Evolutionary conservation across 2,888 invertebrate species (phyloP).

Genomic region (Salpingus planirostris): DNA sequence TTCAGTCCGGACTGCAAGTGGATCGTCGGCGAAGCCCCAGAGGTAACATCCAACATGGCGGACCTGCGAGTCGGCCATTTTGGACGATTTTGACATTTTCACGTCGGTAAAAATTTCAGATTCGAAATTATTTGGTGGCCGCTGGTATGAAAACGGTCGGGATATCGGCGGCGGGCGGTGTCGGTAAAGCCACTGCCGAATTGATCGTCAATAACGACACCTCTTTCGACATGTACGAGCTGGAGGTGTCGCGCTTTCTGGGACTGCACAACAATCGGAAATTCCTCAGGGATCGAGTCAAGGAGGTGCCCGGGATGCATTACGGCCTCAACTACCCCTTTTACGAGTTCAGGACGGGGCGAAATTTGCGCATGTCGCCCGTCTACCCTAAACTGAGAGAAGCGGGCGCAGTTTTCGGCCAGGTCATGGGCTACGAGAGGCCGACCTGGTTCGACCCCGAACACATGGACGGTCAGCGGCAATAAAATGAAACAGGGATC

Average conservation of each 20-base stretch:
- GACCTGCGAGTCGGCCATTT: no score
- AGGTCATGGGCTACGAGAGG: slow-evolving; percentile 96
- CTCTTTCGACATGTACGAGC: slow-evolving; percentile 74
- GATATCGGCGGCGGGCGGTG: slow-evolving; percentile 90
- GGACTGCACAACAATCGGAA: slow-evolving; percentile 91
- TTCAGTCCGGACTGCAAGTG: slow-evolving; percentile 96
- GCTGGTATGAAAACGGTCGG: slow-evolving; percentile 96
- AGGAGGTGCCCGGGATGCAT: slow-evolving; percentile 86
- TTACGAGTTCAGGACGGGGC: slow-evolving; percentile 76
- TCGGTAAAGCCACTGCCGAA: slow-evolving; percentile 85
- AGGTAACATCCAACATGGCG: slow-evolving; percentile 48
- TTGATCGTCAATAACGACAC: slow-evolving; percentile 76
- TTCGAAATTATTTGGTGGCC: slow-evolving; percentile 82
- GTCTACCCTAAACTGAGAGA: slow-evolving; percentile 86
- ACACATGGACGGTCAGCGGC: neutral
- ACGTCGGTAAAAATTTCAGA: slow-evolving; percentile 46
- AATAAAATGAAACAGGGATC: no score
- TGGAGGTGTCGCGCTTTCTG: slow-evolving; percentile 83
- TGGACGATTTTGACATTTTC: slow-evolving; percentile 3
- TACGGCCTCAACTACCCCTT: slow-evolving; percentile 77
- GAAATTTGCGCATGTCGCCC: slow-evolving; percentile 88
- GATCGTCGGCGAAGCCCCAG: slow-evolving; percentile 90
- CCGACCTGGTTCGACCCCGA: slow-evolving; percentile 79
- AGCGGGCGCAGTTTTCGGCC: slow-evolving; percentile 91
- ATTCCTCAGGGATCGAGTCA: slow-evolving; percentile 82